Percentiles rank a stretch among this genome's conserved stretches.
phyloP scores from a whole-genome alignment of 92 coral and sea anemone genomes.

The Parazoanthus atlanticus region DNA sequence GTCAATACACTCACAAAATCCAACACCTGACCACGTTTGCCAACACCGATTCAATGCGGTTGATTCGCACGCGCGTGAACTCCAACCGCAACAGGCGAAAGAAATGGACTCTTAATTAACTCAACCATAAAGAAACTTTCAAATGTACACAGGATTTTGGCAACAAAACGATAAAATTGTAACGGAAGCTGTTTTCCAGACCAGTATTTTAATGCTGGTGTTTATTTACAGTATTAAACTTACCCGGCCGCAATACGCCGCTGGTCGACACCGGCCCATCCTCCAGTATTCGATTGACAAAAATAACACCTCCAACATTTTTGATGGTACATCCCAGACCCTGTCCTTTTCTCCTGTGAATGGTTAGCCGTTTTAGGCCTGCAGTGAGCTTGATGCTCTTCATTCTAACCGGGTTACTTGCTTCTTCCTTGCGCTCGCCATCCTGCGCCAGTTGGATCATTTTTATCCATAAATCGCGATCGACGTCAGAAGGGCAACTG shows the following conservation, averaged over 20 bases:
- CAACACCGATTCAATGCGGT: not conserved
- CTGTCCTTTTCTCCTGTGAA: conserved; percentile 76
- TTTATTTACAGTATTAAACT: not conserved
- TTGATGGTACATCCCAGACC: conserved; percentile 97
- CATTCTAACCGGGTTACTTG: conserved; percentile 82
- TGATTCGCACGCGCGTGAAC: not conserved
- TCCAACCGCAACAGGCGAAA: not conserved
- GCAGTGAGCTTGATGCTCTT: conserved; percentile 88
- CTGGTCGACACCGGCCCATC: conserved; percentile 92
- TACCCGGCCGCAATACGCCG: conserved; percentile 94
- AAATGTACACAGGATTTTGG: not conserved
- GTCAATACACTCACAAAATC: not conserved
- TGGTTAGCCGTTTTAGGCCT: conserved; percentile 81
- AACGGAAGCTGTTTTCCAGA: not conserved
- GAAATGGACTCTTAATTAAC: not conserved
- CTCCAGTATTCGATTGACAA: conserved; percentile 92
- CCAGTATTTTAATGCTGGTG: not conserved
- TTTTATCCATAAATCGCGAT: conserved; percentile 81
- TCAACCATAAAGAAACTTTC: not conserved
- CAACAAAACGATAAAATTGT: not conserved
- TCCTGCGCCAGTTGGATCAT: conserved; percentile 77
- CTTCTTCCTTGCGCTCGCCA: conserved; percentile 79
- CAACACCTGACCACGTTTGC: not conserved
- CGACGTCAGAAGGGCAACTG: conserved; percentile 79
- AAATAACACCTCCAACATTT: conserved; percentile 90